Base-by-base conservation (phyloP, 2,888 invertebrate genomes). In the Erpobdella octoculata region DNA sequence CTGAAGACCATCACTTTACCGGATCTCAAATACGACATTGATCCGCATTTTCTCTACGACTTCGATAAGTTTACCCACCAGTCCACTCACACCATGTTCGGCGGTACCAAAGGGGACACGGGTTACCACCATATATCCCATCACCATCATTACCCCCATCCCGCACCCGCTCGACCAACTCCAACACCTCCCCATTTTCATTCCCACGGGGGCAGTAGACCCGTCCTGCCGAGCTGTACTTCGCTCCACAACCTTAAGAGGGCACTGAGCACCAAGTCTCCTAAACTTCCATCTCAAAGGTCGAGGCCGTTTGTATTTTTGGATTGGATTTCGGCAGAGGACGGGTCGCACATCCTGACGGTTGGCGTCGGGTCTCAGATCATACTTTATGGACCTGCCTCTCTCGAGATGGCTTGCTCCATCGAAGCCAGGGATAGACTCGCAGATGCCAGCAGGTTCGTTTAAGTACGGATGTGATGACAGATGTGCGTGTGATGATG, bases 321-420 rank as follows among this genome's bases (percentile, higher is more conserved):
- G 48, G 98, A 98, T 84, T 98, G 98, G 98, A 96, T 97, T 15
- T 95, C 96, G 0, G 94, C 96, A 78, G 98, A 99, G 83, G 97
- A 99, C 81, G 98, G 98, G 0, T 93, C 94, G 0, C 97, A 98
- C 82, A 92, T 98, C 78, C 84, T 98, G 48, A 97, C 98, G 0
- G 94, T 98, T 0, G 94, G 92, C 0, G 93, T 96, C 46, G 95
- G 82, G 15, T 78, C 81, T 0, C 74, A 74, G 59, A 73, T 77
- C 21, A 25, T 75, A 12, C 73, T 77, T 18, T 77, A 76, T 37
- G 75, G 75, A 0, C 80, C 80, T 0, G 91, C 96, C 0, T 93
- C 93, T 1, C 92, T 92, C 76, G 94, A 96, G 84, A 87, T 95
- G 35, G 94, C 94, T 0, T 93, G 94, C 82, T 92, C 93, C 15